Conservation (phyloP, 2,797 vertebrate genomes). For the Argentina silus region DNA sequence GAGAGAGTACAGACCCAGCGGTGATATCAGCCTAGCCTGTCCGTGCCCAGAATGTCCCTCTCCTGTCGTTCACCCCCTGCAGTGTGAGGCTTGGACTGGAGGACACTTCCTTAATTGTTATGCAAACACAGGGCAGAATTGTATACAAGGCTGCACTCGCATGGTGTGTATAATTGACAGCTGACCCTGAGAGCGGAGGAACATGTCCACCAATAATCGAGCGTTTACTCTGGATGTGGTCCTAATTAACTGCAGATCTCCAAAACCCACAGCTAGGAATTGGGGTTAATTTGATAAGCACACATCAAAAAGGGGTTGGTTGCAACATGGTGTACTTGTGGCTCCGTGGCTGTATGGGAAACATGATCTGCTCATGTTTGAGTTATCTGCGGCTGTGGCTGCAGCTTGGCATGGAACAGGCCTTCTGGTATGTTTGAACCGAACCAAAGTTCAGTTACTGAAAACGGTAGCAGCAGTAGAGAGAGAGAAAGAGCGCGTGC, state of each 20-base stretch:
- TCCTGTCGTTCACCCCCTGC: neutral
- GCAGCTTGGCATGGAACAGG: neutral
- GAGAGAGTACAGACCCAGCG: too few species aligned
- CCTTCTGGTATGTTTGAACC: neutral
- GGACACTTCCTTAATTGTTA: conserved; percentile 10
- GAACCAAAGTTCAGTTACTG: neutral
- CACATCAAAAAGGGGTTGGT: conserved; percentile 7
- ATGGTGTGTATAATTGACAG: neutral
- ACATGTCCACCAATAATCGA: conserved; percentile 12
- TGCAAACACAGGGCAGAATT: conserved; percentile 5
- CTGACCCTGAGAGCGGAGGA: neutral
- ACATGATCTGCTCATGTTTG: conserved; percentile 6
- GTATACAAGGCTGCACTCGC: conserved; percentile 2
- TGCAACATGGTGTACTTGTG: conserved; percentile 13
- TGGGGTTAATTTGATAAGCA: conserved; percentile 28
- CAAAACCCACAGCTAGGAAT: conserved; percentile 24
- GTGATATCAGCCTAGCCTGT: neutral
- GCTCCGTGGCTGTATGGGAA: conserved; percentile 1
- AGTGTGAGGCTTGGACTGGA: neutral
- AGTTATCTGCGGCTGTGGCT: neutral
- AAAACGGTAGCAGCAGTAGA: neutral
- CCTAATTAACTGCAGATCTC: conserved; percentile 25
- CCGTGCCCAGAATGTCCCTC: neutral
- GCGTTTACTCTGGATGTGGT: conserved; percentile 18
- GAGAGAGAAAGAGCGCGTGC: too few species aligned